Percentiles rank a stretch among this genome's conserved stretches.
Evolutionary conservation across 1,140 invertebrate genomes (phyloP).

Genomic region (Atta cephalotes): DNA sequence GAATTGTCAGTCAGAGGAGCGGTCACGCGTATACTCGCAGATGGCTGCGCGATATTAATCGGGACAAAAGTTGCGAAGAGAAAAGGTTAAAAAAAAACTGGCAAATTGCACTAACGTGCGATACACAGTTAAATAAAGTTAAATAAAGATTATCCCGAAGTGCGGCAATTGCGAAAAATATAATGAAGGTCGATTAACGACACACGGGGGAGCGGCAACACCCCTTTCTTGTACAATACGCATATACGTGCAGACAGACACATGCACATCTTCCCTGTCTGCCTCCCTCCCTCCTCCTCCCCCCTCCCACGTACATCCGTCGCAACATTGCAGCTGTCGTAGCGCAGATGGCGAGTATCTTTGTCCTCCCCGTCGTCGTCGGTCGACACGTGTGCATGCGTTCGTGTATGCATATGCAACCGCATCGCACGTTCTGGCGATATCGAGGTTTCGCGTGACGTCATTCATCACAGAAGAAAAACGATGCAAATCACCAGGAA

Average conservation of each 20-base stretch:
- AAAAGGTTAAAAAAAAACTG: not conserved
- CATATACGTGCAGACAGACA: not conserved
- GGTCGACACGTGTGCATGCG: conserved; percentile 51
- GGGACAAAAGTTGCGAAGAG: conserved; percentile 15
- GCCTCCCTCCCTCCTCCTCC: not conserved
- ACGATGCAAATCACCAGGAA: not conserved
- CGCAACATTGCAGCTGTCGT: conserved; percentile 75
- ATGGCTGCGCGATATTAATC: conserved; percentile 30
- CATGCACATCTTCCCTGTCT: not conserved
- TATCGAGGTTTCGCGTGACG: conserved; percentile 33
- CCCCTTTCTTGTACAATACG: conserved; percentile 12
- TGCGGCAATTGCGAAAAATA: conserved; percentile 72
- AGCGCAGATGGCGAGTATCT: conserved; percentile 75
- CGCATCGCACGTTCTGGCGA: conserved; percentile 32
- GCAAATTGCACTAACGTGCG: conserved; percentile 17
- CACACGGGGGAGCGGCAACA: conserved; percentile 46
- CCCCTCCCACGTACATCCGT: conserved; percentile 56
- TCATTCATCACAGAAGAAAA: not conserved
- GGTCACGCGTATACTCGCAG: conserved; percentile 5
- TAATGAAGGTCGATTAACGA: conserved; percentile 70
- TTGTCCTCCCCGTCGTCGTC: conserved; percentile 56
- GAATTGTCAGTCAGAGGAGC: not conserved
- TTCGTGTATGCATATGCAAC: conserved; percentile 54
- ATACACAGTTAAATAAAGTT: conserved; percentile 26
- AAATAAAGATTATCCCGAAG: conserved; percentile 56